Base-by-base conservation (phyloP, 1,140 invertebrate species). In the Drosophila rufa region DNA sequence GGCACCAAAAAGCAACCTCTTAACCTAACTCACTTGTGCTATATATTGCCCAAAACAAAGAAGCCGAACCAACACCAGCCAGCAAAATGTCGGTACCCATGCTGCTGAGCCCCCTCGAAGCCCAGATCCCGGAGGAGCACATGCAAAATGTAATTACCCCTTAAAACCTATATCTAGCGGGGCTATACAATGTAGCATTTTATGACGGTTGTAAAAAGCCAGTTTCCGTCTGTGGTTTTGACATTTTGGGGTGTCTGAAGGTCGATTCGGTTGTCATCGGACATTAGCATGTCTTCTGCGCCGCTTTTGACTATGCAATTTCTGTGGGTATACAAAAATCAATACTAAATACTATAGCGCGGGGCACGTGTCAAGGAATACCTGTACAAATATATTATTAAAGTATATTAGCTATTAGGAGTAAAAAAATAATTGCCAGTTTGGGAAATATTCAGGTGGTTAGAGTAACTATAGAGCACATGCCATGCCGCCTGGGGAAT, bases 81-180 rank as follows among this genome's bases (percentile, higher is more conserved):
- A 36, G 33, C 33, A 75, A 57, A 17, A 87, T 87, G 84, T 87
- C 84, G 42, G 85, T 89, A 15, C 81, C 84, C 40, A 90, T 89
- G 84, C 47, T 89, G 57, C 43, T 89, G 45, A 90, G 77, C 17
- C 84, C 80, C 33, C 33, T 84, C 80, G 84, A 89, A 43, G n/a
- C 70, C 12, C 84, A 80, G 30, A 67, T 70, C 36, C 53, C 62
- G 61, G 84, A 89, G 27, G 84, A 89, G 38, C 85, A 89, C 70
- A 90, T 84, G 78, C 69, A 89, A 81, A 89, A 90, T 85, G 84
- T 89, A 89, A 89, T 64, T 90, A 84, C 60, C 43, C 19, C 15
- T 7, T 25, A 36, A 45, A 46, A 43, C 15, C 22, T 50, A 33
- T 74, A 36, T 9, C 8, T 6, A 33, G 14, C 38, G 27, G 36